Percentiles rank a stretch among this genome's conserved stretches.
These are phyloP conservation scores for Sialis lutaria DNA, from an alignment of 2,888 invertebrate genomes.

Conservation along the genomic window DNA sequence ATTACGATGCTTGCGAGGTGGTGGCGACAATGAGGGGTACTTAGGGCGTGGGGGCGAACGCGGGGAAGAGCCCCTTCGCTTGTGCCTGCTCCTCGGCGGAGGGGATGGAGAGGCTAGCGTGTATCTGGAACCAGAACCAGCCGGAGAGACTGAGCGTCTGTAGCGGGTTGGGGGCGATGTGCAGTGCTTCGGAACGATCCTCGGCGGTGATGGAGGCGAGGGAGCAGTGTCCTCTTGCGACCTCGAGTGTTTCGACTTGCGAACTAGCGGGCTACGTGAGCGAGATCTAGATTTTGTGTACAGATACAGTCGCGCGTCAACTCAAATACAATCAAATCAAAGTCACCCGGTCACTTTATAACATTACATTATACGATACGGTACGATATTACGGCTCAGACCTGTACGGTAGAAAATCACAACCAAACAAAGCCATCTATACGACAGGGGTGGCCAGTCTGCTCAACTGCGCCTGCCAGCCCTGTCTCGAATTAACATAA, in stretches of 20 bases:
- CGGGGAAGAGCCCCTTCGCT: not conserved
- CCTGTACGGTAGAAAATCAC: too few species aligned
- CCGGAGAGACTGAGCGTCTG: not conserved
- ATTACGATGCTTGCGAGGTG: not conserved
- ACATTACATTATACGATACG: too few species aligned
- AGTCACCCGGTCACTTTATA: too few species aligned
- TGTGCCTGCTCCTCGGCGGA: not conserved
- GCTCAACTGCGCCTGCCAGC: too few species aligned
- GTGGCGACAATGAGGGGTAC: not conserved
- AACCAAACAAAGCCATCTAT: too few species aligned
- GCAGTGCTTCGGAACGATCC: not conserved
- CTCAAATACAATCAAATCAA: too few species aligned
- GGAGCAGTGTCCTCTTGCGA: not conserved
- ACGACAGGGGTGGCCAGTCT: too few species aligned
- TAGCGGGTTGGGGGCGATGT: not conserved
- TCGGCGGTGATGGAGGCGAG: constrained; percentile 3
- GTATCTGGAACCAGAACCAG: not conserved
- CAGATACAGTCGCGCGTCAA: too few species aligned
- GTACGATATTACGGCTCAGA: too few species aligned
- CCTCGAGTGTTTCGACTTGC: constrained; percentile 1
- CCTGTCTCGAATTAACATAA: not conserved
- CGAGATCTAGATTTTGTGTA: constrained; percentile 1
- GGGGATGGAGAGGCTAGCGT: not conserved
- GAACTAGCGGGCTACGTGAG: not conserved
- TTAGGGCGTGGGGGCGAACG: not conserved